Base-by-base conservation (phyloP, 1,140 invertebrate species). In the Limonius californicus region DNA sequence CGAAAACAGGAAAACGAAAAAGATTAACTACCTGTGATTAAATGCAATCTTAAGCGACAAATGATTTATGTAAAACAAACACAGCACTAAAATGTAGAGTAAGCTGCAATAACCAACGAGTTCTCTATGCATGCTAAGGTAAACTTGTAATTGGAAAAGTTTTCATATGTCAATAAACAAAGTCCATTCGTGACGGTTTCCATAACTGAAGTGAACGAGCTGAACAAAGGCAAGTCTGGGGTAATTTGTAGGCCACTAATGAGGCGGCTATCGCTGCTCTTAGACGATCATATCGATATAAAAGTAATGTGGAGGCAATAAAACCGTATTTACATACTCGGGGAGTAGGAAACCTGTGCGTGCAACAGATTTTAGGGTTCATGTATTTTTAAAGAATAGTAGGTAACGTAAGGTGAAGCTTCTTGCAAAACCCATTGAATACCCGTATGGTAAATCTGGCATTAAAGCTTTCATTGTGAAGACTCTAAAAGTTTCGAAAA, bases 141-240 rank as follows among this genome's bases (percentile, higher is more conserved):
- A 59, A 68, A 67, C 56, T 66, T 62, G 65, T 69, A 69, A 69
- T 69, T 69, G 66, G 68, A 69, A 69, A 69, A 69, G 57, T 69
- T 69, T 69, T 67, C 68, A 62, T 69, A 67, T 69, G 68, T 69
- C 68, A 69, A 69, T 69, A 67, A 69, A 64, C 54, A 57, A 47
- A 68, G 62, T 62, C 56, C 53, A 61, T 67, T 67, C 68, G 65
- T 69, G 68, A 66, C 64, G 57, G 57, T 42, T 62, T 62, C 57
- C 65, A 69, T 69, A 69, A 67, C 65, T 54, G 61, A 50, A 56
- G 57, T 60, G 58, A 56, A 56, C 62, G 57, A 64, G 50, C 55
- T 43, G 42, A 54, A 64, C 42, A 60, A 64, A 45, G 60, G 53
- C 45, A 47, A 61, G 60, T 65, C 64, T 65, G 55, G 43, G 63